phyloP scores from a whole-genome alignment of 2,113 vertebrate species.

The Raja brachyura region DNA sequence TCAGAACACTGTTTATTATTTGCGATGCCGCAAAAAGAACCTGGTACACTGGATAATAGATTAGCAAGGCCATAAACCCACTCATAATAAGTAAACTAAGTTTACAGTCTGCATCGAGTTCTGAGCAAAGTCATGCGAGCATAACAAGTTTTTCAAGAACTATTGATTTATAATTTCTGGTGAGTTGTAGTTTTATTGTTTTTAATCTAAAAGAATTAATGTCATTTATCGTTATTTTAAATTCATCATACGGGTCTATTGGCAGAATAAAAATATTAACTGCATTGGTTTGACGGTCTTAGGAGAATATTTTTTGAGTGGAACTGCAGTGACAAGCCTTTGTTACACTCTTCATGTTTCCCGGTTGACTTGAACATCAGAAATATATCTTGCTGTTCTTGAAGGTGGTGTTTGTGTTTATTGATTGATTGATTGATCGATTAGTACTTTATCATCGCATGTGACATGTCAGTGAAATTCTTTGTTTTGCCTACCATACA shows the following conservation, averaged over 20 bases:
- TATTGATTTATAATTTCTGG: not conserved
- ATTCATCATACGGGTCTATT: not conserved
- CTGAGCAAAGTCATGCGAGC: not conserved
- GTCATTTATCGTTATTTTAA: not conserved
- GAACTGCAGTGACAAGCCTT: not conserved
- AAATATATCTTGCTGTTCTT: not conserved
- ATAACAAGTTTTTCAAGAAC: not conserved
- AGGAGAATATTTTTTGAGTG: not conserved
- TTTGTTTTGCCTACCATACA: too few relatives aligned
- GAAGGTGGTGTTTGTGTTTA: not conserved
- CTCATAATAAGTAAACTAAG: not conserved
- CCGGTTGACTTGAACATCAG: not conserved
- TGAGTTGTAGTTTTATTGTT: not conserved
- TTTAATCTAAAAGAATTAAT: not conserved
- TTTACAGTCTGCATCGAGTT: not conserved
- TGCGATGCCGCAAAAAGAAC: not conserved
- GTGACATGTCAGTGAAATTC: too few relatives aligned
- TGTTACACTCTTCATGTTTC: not conserved
- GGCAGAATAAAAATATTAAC: not conserved
- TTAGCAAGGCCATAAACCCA: not conserved
- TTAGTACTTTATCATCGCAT: too few relatives aligned
- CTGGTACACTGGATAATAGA: not conserved
- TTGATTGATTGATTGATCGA: not conserved
- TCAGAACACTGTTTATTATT: not conserved
- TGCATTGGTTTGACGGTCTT: not conserved